phyloP scores from a whole-genome alignment of 2,113 vertebrate species.

The Boleophthalmus pectinirostris region DNA sequence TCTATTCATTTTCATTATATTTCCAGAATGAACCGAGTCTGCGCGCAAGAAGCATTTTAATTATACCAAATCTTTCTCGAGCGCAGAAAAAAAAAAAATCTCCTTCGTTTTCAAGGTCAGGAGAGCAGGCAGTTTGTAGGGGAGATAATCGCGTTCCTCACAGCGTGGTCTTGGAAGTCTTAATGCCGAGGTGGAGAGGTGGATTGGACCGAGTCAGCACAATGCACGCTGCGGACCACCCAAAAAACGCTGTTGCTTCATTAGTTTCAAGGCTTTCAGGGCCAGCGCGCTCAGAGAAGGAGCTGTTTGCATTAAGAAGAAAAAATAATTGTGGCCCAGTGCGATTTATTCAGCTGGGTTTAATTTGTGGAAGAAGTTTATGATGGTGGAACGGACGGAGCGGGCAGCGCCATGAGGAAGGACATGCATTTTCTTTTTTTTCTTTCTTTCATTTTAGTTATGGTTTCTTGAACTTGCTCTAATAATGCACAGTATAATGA shows the following conservation, averaged over 20 bases:
- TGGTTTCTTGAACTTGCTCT: constrained; percentile 43
- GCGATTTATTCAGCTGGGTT: constrained; percentile 21
- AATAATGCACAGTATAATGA: constrained; percentile 62
- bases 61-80: background rate
- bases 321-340: constrained; percentile 17
- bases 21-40: background rate
- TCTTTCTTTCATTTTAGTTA: constrained; percentile 12
- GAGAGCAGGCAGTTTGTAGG: constrained; percentile 8
- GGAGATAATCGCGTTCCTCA: constrained; percentile 14
- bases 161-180: constrained; percentile 18
- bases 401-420: constrained; percentile 34
- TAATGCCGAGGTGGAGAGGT: constrained; percentile 18
- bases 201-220: constrained; percentile 17
- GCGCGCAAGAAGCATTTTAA: constrained; percentile 13
- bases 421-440: constrained; percentile 18
- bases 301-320: constrained; percentile 12
- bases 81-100: background rate
- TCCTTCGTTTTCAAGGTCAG: constrained; percentile 23
- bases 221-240: background rate
- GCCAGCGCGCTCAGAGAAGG: background rate
- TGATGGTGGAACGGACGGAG: background rate
- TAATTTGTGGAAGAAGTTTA: constrained; percentile 21
- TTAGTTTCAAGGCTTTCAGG: background rate
- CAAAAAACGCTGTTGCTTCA: constrained; percentile 3
- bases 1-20: constrained; percentile 6